Base-by-base conservation (phyloP, 2,797 vertebrate genomes). In the Garrulus glandarius region DNA sequence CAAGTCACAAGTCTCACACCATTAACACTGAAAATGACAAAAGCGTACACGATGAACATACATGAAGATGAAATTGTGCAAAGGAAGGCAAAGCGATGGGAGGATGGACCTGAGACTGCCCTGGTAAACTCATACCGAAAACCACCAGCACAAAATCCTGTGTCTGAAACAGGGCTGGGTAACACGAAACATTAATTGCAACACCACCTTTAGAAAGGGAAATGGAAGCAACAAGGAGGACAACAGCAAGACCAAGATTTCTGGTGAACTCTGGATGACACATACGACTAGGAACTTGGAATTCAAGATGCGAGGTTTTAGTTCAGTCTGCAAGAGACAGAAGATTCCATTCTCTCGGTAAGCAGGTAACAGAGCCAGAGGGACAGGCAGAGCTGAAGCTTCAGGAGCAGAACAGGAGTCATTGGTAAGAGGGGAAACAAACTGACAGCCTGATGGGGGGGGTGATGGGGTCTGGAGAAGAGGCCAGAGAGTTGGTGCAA, bases 31-130 rank as follows among this genome's bases (percentile, higher is more conserved):
- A 89, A 39, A 43, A 39, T 27, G 67, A 57, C 5, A 3, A 4
- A 65, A 39, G 5, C 0, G 11, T 10, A 44, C 10, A 11, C 1
- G 29, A 37, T 11, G 57, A 75, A 80, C 1, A 0, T 1, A 60
- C n/a, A 47, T 0, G 4, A 71, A 63, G 47, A 76, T 19, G 76
- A 65, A 77, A 65, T 8, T 0, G 1, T 7, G 52, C 8, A 52
- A 22, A 7, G 32, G 74, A 84, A 72, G 69, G 43, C 6, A 68
- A 87, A 61, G 37, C 0, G 10, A 61, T 37, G 61, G 57, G 65
- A 70, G n/a, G 26, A 44, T 4, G 8, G 55, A 76, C 43, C 70
- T 16, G 16, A 30, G 50, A 20, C 61, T 39, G 70, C 17, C 21
- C 23, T 23, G 39, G 43, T 5, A 56, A 84, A 72, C 34, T 87